Base-by-base conservation (phyloP, 2,888 invertebrate species). In the Scrobipalpa atriplicella region DNA sequence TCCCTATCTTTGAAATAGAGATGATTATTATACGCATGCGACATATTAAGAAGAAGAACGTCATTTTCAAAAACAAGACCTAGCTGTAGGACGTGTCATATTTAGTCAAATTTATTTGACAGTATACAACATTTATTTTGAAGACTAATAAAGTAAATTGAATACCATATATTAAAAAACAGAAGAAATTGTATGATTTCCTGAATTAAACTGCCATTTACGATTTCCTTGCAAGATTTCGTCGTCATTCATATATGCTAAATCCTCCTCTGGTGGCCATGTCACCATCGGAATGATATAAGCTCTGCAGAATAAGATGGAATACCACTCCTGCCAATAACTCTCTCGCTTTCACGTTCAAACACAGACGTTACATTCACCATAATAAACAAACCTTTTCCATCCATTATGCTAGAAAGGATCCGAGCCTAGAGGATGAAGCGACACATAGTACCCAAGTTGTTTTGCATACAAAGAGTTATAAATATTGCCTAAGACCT, bases 381-480 rank as follows among this genome's bases (percentile, higher is more conserved):
- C 10, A 18, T 63, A 63, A 63, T 63, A 63, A 63, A 63, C 63
- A 63, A 63, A 52, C 52, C 29, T 43, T 52, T 51, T 63, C 63
- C 63, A 63, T 63, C 21, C 36, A 52, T 52, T 41, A 62, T 52
- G 36, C 63, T 52, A 38, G 63, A 29, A 63, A 52, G 63, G 38
- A 63, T 62, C 41, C 19, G 29, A 62, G 62, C 47, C 19, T 62
- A 36, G 76, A 77, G 79, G 79, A 78, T 78, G 80, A 79, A 85
- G 78, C 81, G 83, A 82, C 84, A 83, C 78, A 81, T 78, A 77
- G 72, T 75, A 74, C 78, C 82, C 79, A 85, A 82, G 77, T 36
- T 82, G 83, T 86, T 92, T 92, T 89, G 91, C 92, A 92, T 92
- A 92, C 92, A 92, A 92, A 92, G 91, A 83, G 79, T 87, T 90